phyloP scores from a whole-genome alignment of 2,888 invertebrate species.

The Anoncus sp. region DNA sequence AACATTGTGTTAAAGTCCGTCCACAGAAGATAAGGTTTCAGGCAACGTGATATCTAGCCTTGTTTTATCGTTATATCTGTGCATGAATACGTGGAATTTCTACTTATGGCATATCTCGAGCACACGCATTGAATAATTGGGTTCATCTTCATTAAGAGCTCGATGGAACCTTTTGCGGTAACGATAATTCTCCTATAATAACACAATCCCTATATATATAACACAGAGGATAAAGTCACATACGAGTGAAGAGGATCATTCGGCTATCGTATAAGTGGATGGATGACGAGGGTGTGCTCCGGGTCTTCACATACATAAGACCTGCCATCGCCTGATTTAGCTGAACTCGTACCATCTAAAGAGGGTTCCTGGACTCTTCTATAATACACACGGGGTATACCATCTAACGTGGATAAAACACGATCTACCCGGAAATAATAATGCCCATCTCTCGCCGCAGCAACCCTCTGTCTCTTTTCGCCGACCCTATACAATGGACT shows the following conservation, averaged over 20 bases:
- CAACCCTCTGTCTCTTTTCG: slow-evolving; percentile 13
- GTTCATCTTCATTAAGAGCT: slow-evolving; percentile 53
- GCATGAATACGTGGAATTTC: neutral
- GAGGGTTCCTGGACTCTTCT: slow-evolving; percentile 20
- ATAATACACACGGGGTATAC: slow-evolving; percentile 7
- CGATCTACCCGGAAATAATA: slow-evolving; percentile 51
- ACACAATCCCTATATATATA: slow-evolving; percentile 18
- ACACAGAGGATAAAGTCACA: slow-evolving; percentile 23
- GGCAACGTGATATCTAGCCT: neutral
- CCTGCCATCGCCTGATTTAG: slow-evolving; percentile 38
- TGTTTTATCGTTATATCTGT: neutral
- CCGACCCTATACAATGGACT: slow-evolving; percentile 37
- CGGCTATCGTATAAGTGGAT: slow-evolving; percentile 8
- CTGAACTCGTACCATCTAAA: slow-evolving; percentile 22
- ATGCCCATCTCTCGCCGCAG: slow-evolving; percentile 5
- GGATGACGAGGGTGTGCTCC: slow-evolving; percentile 41
- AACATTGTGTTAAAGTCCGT: no score
- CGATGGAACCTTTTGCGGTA: neutral
- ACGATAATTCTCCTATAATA: neutral
- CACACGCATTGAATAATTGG: slow-evolving; percentile 56
- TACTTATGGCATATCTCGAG: neutral
- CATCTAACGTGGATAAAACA: slow-evolving; percentile 20
- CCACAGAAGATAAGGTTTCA: no score
- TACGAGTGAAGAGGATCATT: slow-evolving; percentile 31
- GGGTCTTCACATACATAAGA: slow-evolving; percentile 4